Percentiles rank a stretch among this genome's conserved stretches.
phyloP scores from a whole-genome alignment of 2,113 vertebrate genomes.

The Guaruba guarouba region DNA sequence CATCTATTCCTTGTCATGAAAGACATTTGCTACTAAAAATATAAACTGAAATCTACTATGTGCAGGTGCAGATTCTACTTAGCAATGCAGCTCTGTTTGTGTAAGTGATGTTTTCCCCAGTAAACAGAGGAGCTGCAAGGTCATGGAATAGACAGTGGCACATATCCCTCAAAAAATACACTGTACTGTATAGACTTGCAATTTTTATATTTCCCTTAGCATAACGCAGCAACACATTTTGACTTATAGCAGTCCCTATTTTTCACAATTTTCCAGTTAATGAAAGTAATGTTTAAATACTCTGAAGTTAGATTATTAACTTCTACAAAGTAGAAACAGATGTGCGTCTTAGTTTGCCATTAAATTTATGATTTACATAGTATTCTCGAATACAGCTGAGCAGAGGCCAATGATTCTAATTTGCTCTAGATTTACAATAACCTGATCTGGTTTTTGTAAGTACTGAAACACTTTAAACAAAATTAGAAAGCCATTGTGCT shows the following conservation, averaged over 20 bases:
- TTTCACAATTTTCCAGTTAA: conserved; percentile 79
- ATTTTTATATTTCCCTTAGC: conserved; percentile 59
- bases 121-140: conserved; percentile 37
- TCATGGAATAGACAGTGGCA: conserved; percentile 42
- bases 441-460: conserved; percentile 91
- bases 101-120: conserved; percentile 42
- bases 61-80: conserved; percentile 62
- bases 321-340: conserved; percentile 93
- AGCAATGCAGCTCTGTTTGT: conserved; percentile 43
- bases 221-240: conserved; percentile 47
- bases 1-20: conserved; percentile 13
- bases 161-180: conserved; percentile 45
- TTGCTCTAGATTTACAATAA: conserved; percentile 91
- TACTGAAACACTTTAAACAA: conserved; percentile 89
- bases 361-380: conserved; percentile 95
- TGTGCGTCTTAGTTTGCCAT: conserved; percentile 91
- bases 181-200: conserved; percentile 40
- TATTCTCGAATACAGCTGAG: conserved; percentile 88
- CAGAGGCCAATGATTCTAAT: conserved; percentile 92
- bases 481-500: conserved; percentile 81
- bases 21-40: conserved; percentile 56
- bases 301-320: conserved; percentile 88
- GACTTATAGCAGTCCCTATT: conserved; percentile 65
- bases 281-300: conserved; percentile 86
- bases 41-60: conserved; percentile 35